A percentile compares a stretch with the other conserved stretches of the same genome.
phyloP scores from a whole-genome alignment of 2,888 invertebrate species.

The Ellobium chinense region DNA sequence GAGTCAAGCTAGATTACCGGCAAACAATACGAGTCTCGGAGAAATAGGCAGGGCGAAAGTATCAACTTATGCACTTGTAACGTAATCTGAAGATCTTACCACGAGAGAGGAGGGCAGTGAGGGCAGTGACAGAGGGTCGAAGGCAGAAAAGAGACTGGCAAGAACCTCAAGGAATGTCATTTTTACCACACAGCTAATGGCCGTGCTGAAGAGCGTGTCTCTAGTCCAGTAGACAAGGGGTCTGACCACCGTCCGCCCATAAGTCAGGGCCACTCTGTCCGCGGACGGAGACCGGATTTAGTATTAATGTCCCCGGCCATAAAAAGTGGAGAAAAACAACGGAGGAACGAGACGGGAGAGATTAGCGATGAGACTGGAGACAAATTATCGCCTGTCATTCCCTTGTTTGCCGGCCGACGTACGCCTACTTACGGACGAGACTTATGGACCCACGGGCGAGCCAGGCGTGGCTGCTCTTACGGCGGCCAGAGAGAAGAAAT shows the following conservation, averaged over 20 bases:
- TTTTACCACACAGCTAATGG: neutral
- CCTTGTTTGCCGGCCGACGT: neutral
- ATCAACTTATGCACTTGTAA: too few relatives aligned
- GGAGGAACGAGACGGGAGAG: neutral
- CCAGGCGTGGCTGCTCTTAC: neutral
- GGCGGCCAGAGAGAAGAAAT: neutral
- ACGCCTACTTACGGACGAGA: neutral
- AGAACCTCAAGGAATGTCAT: neutral
- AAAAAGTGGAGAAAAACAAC: neutral
- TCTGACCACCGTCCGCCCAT: neutral
- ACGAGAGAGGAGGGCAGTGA: neutral
- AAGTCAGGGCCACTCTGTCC: neutral
- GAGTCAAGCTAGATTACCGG: too few relatives aligned
- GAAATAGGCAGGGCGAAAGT: too few relatives aligned
- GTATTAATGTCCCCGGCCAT: neutral
- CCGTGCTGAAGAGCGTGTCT: neutral
- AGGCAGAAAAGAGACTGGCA: too few relatives aligned
- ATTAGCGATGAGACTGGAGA: neutral
- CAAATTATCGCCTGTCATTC: neutral
- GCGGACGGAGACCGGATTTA: neutral
- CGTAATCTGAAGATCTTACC: neutral
- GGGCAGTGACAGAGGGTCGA: neutral
- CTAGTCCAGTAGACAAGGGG: neutral
- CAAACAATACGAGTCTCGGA: too few relatives aligned
- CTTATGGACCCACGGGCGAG: neutral